These are phyloP conservation scores for Zygothrica quintamaculata DNA, from an alignment of 2,888 invertebrate genomes.

Conservation along the genomic window DNA sequence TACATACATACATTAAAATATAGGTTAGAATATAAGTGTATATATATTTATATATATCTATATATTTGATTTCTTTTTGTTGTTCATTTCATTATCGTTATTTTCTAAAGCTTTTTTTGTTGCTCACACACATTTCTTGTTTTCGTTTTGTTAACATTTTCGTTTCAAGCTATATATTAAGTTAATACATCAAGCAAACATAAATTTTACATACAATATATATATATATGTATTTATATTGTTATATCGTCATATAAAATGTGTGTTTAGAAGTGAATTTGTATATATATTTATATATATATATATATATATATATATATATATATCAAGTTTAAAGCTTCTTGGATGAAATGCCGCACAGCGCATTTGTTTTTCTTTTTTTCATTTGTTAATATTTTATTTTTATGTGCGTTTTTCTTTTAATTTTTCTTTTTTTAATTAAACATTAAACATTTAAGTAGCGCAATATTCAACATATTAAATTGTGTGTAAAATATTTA, in stretches of 20 bases:
- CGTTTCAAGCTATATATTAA: neutral
- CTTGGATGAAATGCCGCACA: constrained; percentile 59
- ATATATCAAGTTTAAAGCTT: constrained; percentile 62
- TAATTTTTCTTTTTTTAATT: constrained; percentile 8
- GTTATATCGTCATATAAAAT: neutral
- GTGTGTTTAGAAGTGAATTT: constrained; percentile 20
- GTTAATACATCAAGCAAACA: neutral
- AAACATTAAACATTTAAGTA: constrained; percentile 12
- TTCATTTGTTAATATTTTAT: constrained; percentile 10
- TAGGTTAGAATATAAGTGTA: no score
- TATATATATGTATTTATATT: neutral
- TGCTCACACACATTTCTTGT: neutral
- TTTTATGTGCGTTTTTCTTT: neutral
- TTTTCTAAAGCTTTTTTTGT: constrained; percentile 17
- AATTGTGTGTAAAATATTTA: constrained; percentile 1
- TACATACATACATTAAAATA: neutral
- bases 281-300: constrained; percentile 13
- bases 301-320: constrained; percentile 22
- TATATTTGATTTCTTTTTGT: constrained; percentile 4
- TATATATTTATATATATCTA: constrained; percentile 15
- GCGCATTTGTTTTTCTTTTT: constrained; percentile 43
- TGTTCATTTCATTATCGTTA: constrained; percentile 28
- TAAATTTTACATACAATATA: neutral
- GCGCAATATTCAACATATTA: constrained; percentile 21
- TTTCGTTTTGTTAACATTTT: neutral